Conservation (phyloP, 2,113 vertebrate species). For the Pitta sordida region DNA sequence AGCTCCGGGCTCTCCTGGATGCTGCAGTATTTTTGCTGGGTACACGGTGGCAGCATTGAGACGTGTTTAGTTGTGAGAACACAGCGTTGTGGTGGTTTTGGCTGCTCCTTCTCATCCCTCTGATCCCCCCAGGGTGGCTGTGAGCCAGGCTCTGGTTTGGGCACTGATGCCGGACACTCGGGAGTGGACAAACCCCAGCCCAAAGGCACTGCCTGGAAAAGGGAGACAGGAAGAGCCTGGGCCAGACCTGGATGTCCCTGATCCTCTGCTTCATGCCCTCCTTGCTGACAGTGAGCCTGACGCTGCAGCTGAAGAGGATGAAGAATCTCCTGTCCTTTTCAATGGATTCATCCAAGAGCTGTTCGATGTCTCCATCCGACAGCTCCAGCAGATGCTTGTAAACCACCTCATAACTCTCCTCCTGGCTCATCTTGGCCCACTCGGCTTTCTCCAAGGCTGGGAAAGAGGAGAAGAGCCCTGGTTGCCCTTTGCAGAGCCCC, state of each 20-base stretch:
- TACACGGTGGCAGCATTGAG: slow-evolving; percentile 54
- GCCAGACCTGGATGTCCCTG: slow-evolving; percentile 61
- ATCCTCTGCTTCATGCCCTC: slow-evolving; percentile 46
- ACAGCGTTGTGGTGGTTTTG: fast-evolving
- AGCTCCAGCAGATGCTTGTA: slow-evolving; percentile 63
- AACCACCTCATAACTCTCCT: slow-evolving; percentile 54
- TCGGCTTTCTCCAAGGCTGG: slow-evolving; percentile 38
- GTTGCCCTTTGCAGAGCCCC: background rate
- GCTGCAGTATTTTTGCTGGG: slow-evolving; percentile 8
- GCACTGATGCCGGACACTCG: fast-evolving
- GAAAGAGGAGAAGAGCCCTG: background rate
- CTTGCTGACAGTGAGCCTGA: slow-evolving; percentile 46
- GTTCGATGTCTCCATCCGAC: background rate
- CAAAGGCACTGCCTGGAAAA: background rate
- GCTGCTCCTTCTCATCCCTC: background rate
- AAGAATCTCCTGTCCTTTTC: slow-evolving; percentile 68
- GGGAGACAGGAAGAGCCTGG: background rate
- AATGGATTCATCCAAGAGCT: slow-evolving; percentile 10
- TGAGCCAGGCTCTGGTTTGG: background rate
- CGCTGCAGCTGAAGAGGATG: slow-evolving; percentile 47
- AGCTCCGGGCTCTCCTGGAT: background rate
- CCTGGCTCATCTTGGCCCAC: background rate
- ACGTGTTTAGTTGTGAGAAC: background rate
- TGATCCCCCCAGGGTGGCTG: fast-evolving
- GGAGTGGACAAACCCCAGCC: background rate